These are phyloP conservation scores for Ceratitis capitata DNA, from an alignment of 1,140 invertebrate species.

Conservation along the genomic window DNA sequence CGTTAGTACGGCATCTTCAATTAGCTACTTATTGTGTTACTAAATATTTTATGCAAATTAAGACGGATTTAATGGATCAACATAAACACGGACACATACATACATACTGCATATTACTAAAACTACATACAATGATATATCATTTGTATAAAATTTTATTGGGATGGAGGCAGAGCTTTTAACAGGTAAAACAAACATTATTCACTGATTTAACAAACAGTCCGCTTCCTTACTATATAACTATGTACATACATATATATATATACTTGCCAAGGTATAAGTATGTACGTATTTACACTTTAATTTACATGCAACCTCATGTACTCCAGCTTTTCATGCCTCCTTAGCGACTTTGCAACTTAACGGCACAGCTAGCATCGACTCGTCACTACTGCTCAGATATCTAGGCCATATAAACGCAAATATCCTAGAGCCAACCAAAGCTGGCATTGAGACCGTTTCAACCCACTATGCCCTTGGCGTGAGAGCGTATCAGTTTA, in stretches of 20 bases:
- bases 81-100: neutral
- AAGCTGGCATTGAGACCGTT: neutral
- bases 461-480: neutral
- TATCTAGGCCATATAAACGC: neutral
- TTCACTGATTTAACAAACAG: neutral
- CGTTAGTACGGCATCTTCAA: neutral
- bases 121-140: neutral
- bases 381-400: too few relatives aligned
- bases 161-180: neutral
- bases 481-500: neutral
- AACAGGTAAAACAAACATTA: neutral
- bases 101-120: too few relatives aligned
- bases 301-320: neutral
- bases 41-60: conserved; percentile 41
- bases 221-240: neutral
- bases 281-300: neutral
- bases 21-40: conserved; percentile 29
- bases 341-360: neutral
- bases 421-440: conserved; percentile 7
- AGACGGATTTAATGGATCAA: conserved; percentile 15
- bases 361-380: neutral
- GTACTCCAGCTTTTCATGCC: neutral
- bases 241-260: neutral
- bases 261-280: neutral
- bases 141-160: neutral